Conservation (phyloP, 2,888 invertebrate species). For the Phorcus lineatus region DNA sequence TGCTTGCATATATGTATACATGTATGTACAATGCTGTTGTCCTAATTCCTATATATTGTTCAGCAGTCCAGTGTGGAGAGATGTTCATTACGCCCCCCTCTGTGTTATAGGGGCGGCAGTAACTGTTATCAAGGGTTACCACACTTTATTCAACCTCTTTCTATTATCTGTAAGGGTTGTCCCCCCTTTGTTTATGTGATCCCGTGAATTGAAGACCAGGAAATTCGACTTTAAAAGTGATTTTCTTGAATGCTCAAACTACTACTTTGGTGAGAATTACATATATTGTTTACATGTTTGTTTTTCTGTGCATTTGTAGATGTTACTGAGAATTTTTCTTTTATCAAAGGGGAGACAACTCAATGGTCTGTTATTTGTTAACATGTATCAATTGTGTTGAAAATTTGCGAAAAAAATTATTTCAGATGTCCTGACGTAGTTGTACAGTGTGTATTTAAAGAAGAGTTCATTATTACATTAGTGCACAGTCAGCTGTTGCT, state of each 20-base stretch:
- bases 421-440: slow-evolving; percentile 5
- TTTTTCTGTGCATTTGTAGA: too few relatives aligned
- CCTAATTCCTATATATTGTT: slow-evolving; percentile 2
- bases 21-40: slow-evolving; percentile 18
- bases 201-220: too few relatives aligned
- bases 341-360: slow-evolving; percentile 14
- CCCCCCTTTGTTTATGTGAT: slow-evolving; percentile 7
- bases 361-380: slow-evolving; percentile 16
- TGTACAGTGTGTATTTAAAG: not conserved
- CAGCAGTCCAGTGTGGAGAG: not conserved
- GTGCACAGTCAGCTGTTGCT: not conserved
- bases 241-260: slow-evolving; percentile 7
- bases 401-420: not conserved
- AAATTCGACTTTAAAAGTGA: slow-evolving; percentile 4
- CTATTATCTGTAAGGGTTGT: slow-evolving; percentile 16
- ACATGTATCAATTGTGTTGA: slow-evolving; percentile 21
- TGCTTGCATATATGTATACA: slow-evolving; percentile 9
- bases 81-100: slow-evolving; percentile 8
- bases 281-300: too few relatives aligned
- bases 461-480: not conserved
- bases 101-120: not conserved
- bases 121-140: slow-evolving; percentile 9
- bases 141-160: slow-evolving; percentile 7
- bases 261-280: too few relatives aligned
- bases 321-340: slow-evolving; percentile 1